phyloP scores from a whole-genome alignment of 2,888 invertebrate species.

The Ectobius pallidus region DNA sequence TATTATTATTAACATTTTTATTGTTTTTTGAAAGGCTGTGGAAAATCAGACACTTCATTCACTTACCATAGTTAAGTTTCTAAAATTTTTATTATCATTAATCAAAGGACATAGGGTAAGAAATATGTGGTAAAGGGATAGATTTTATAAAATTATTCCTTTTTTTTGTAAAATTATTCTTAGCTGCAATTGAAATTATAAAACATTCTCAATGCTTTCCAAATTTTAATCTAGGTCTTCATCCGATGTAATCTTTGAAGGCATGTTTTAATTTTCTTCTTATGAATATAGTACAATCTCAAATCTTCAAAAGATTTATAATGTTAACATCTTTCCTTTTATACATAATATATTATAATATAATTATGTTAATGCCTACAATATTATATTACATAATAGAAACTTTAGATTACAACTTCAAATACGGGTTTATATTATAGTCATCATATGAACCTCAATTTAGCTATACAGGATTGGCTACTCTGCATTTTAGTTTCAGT shows the following conservation, averaged over 20 bases:
- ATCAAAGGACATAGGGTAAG: no score
- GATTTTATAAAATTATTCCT: no score
- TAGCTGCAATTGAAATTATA: not conserved
- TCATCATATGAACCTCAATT: constrained; percentile 11
- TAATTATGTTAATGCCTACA: not conserved
- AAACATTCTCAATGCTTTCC: not conserved
- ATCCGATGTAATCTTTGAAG: not conserved
- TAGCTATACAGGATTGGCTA: constrained; percentile 3
- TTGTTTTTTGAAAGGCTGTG: not conserved
- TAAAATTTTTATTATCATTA: no score
- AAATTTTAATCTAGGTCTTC: not conserved
- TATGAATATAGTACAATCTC: not conserved
- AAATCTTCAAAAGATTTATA: not conserved
- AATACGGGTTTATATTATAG: constrained; percentile 27
- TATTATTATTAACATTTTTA: constrained; percentile 2
- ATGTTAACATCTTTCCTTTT: no score
- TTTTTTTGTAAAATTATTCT: no score
- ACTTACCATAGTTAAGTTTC: no score
- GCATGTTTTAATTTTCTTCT: not conserved
- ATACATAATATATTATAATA: not conserved
- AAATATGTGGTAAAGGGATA: no score
- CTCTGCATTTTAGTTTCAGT: not conserved
- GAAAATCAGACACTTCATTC: no score
- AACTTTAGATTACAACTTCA: constrained; percentile 6
- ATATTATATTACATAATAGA: not conserved